Percentiles rank a stretch among this genome's conserved stretches.
phyloP scores from a whole-genome alignment of 2,888 invertebrate species.

The Bellardia pandia region DNA sequence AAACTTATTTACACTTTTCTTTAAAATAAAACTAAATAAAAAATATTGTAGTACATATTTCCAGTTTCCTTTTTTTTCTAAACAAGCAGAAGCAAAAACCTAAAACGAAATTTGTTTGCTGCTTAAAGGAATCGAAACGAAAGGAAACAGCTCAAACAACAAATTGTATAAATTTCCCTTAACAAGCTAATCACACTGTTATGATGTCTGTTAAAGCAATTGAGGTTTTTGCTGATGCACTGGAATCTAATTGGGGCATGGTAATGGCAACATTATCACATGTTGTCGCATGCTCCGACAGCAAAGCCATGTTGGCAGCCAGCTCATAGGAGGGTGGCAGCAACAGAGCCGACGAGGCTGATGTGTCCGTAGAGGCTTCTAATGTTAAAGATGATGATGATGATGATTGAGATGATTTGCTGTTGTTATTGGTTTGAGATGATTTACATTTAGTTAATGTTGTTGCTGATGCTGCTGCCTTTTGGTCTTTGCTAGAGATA shows the following conservation, averaged over 20 bases:
- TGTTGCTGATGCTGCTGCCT: conserved; percentile 69
- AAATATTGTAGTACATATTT: neutral
- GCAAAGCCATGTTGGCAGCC: conserved; percentile 61
- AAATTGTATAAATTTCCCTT: conserved; percentile 31
- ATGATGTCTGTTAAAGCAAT: conserved; percentile 69
- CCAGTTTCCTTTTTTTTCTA: neutral
- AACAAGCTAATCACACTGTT: conserved; percentile 66
- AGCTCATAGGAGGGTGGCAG: conserved; percentile 72
- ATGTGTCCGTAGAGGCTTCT: conserved; percentile 69
- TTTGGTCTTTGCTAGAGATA: conserved; percentile 55
- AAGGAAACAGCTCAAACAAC: conserved; percentile 1
- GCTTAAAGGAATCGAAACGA: no score
- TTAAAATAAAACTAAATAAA: conserved; percentile 12
- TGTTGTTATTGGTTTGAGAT: conserved; percentile 73
- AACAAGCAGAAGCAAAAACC: neutral
- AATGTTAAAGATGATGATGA: conserved; percentile 62
- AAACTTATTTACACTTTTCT: conserved; percentile 47
- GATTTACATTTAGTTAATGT: conserved; percentile 79
- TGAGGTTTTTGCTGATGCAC: conserved; percentile 45
- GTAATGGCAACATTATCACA: conserved; percentile 66
- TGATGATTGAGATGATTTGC: conserved; percentile 62
- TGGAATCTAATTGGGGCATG: conserved; percentile 56
- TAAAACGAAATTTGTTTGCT: conserved; percentile 15
- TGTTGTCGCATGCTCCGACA: conserved; percentile 49
- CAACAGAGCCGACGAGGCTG: conserved; percentile 58